These are phyloP conservation scores for Drosophila aldrichi DNA, from an alignment of 2,888 invertebrate genomes.

Conservation along the genomic window DNA sequence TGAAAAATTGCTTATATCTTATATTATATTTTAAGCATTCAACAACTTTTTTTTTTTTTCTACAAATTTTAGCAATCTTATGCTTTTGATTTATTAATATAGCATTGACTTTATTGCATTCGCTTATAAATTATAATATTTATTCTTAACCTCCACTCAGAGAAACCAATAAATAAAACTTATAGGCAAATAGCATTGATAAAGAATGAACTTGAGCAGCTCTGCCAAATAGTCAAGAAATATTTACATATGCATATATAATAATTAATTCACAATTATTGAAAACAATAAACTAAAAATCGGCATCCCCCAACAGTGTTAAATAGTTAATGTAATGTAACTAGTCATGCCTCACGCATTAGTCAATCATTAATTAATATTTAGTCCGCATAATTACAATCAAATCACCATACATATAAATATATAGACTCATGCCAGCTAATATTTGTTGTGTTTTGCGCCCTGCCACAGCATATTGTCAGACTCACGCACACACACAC, in stretches of 20 bases:
- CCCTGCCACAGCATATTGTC: constrained; percentile 24
- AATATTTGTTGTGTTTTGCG: constrained; percentile 11
- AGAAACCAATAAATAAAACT: constrained; percentile 2
- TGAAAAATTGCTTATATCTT: too few relatives aligned
- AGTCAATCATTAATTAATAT: constrained; percentile 4
- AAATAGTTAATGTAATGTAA: background rate
- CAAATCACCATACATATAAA: constrained; percentile 12
- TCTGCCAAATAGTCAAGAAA: background rate
- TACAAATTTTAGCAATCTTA: too few relatives aligned
- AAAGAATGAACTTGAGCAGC: background rate
- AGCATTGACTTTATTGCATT: constrained; percentile 24
- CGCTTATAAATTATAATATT: background rate
- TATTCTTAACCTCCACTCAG: background rate
- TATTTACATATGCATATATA: background rate
- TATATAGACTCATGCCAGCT: constrained; percentile 7
- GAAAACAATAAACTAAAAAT: background rate
- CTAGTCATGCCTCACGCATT: background rate
- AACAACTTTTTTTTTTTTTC: too few relatives aligned
- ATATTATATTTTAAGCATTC: background rate
- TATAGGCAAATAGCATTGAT: constrained; percentile 8
- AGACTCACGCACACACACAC: background rate
- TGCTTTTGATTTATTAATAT: constrained; percentile 1
- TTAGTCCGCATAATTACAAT: constrained; percentile 17
- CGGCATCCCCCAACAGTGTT: background rate
- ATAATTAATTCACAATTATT: background rate